Conservation (phyloP, 1,140 invertebrate genomes). For the Drosophila repleta region DNA sequence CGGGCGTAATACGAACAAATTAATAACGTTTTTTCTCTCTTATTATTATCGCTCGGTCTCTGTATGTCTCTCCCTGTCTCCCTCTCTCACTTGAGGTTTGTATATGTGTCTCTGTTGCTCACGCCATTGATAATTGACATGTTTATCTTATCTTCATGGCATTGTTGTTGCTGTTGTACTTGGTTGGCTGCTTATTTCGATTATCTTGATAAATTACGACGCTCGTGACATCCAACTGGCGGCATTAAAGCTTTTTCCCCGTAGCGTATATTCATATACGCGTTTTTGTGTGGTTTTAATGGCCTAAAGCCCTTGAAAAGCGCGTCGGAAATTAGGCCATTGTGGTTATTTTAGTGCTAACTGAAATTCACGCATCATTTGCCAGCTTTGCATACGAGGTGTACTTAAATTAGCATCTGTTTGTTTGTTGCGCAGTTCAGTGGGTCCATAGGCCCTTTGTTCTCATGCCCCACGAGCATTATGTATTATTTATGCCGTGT, state of each 20-base stretch:
- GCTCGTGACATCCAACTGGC: constrained; percentile 63
- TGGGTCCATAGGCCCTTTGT: constrained; percentile 47
- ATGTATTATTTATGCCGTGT: constrained; percentile 9
- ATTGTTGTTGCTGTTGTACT: constrained; percentile 54
- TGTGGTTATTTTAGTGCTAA: constrained; percentile 61
- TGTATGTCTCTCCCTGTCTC: no score
- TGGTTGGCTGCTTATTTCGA: constrained; percentile 50
- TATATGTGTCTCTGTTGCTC: constrained; percentile 14
- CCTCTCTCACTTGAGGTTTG: no score
- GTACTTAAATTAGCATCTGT: constrained; percentile 38
- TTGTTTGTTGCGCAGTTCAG: constrained; percentile 40
- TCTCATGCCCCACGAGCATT: constrained; percentile 39
- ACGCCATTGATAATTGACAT: constrained; percentile 66
- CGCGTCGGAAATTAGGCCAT: constrained; percentile 42
- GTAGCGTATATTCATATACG: not conserved
- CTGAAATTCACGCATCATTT: constrained; percentile 58
- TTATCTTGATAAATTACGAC: constrained; percentile 78
- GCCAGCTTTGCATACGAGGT: constrained; percentile 13
- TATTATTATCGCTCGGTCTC: no score
- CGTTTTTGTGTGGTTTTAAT: constrained; percentile 26
- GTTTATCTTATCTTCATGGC: constrained; percentile 77
- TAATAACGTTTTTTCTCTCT: no score
- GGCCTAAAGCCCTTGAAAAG: constrained; percentile 37
- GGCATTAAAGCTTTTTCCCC: constrained; percentile 36
- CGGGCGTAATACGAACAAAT: no score